Conservation (phyloP, 2,113 vertebrate species). For the Siniperca knerii region DNA sequence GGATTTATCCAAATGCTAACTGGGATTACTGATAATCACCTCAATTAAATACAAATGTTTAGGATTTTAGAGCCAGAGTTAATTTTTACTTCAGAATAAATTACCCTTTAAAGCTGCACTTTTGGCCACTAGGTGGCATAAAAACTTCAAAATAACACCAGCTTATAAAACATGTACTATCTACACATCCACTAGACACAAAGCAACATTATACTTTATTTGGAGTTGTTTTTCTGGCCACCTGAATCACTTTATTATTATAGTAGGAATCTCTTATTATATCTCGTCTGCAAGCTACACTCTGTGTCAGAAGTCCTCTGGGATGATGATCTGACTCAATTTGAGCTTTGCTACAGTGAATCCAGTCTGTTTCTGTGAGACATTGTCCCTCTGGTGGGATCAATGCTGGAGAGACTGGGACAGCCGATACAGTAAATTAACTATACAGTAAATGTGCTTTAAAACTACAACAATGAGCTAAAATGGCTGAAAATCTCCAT, state of each 20-base stretch:
- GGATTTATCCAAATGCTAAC: background rate
- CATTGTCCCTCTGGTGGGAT: conserved; percentile 17
- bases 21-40: too few species aligned
- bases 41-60: background rate
- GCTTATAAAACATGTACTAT: background rate
- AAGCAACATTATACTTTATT: background rate
- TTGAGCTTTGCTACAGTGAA: conserved; percentile 41
- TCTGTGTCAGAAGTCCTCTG: conserved; percentile 54
- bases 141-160: background rate
- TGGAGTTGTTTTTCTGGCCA: background rate
- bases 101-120: background rate
- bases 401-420: conserved; percentile 27
- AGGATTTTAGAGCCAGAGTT: too few species aligned
- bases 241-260: background rate
- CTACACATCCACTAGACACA: background rate
- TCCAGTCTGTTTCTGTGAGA: background rate
- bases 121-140: background rate
- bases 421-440: background rate
- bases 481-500: background rate
- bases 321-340: conserved; percentile 49
- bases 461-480: background rate
- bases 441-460: background rate
- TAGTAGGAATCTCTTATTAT: background rate
- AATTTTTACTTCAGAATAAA: too few species aligned
- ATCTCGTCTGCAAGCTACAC: conserved; percentile 41